Evolutionary conservation across 2,888 invertebrate species (phyloP).

Genomic region (Eretmocerus hayati): DNA sequence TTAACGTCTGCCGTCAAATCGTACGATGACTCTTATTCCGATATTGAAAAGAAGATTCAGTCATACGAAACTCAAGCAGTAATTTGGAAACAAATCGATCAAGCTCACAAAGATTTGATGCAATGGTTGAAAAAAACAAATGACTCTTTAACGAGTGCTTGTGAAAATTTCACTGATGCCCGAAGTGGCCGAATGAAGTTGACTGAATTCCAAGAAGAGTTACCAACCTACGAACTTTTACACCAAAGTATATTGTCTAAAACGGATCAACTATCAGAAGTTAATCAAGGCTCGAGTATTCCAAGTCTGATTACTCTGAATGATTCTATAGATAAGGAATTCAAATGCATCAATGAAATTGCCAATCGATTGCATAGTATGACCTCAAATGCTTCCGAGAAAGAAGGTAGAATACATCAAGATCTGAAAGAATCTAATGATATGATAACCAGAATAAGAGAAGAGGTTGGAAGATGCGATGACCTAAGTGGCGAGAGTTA

Average conservation of each 20-base stretch:
- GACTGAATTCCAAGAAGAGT: constrained; percentile 77
- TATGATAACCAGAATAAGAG: constrained; percentile 65
- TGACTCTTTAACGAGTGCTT: constrained; percentile 66
- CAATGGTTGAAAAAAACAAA: constrained; percentile 81
- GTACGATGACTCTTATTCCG: constrained; percentile 67
- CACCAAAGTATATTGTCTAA: constrained; percentile 73
- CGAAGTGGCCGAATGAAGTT: constrained; percentile 73
- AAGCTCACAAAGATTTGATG: constrained; percentile 73
- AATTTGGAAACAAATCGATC: constrained; percentile 90
- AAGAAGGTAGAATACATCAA: constrained; percentile 65
- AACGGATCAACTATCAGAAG: constrained; percentile 68
- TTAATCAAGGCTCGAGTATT: constrained; percentile 65
- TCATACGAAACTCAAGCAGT: constrained; percentile 80
- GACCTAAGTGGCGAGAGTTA: constrained; percentile 82
- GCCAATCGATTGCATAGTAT: constrained; percentile 69
- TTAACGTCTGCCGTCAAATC: constrained; percentile 57
- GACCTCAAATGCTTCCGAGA: constrained; percentile 65
- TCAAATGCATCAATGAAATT: constrained; percentile 64
- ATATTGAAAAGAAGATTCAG: constrained; percentile 66
- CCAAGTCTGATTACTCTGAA: constrained; percentile 63
- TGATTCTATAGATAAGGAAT: constrained; percentile 66
- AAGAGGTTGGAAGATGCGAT: constrained; percentile 81
- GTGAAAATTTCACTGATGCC: constrained; percentile 71
- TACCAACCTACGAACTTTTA: constrained; percentile 69
- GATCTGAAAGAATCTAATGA: constrained; percentile 67